These are phyloP conservation scores for Zoroaster sp. DNA, from an alignment of 53 echinoderm and acorn worm genomes.

Conservation along the genomic window DNA sequence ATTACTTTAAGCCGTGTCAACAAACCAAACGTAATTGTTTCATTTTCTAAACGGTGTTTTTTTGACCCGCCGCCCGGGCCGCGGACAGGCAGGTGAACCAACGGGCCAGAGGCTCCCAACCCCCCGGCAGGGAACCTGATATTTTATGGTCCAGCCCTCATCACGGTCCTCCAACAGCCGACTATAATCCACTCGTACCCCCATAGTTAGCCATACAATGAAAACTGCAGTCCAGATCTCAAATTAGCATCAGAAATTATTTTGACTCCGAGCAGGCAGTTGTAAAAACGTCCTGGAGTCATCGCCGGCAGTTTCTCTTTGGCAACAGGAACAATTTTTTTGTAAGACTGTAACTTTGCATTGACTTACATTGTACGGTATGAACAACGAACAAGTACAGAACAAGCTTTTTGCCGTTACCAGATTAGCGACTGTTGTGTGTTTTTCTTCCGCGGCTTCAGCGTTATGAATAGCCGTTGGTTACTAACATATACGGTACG, in stretches of 20 bases:
- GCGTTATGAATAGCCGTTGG: slow-evolving; percentile 21
- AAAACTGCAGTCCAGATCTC: slow-evolving; percentile 41
- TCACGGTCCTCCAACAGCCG: neutral
- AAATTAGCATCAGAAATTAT: slow-evolving; percentile 60
- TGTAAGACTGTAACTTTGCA: neutral
- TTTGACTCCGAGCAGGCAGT: slow-evolving; percentile 56
- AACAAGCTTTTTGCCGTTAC: neutral
- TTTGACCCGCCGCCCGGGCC: slow-evolving; percentile 54
- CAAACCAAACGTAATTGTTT: slow-evolving; percentile 57
- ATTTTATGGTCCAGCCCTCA: slow-evolving; percentile 55
- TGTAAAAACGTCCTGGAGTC: slow-evolving; percentile 44
- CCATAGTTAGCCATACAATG: slow-evolving; percentile 6
- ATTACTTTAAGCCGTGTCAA: slow-evolving; percentile 64
- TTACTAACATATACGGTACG: neutral
- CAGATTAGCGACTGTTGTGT: slow-evolving; percentile 5
- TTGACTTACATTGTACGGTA: neutral
- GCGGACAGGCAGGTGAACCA: slow-evolving; percentile 55
- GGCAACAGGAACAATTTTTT: neutral
- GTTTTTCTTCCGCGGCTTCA: neutral
- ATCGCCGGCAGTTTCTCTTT: neutral
- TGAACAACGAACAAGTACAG: neutral
- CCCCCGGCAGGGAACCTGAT: slow-evolving; percentile 40
- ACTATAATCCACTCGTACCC: slow-evolving; percentile 19
- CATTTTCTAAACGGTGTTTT: slow-evolving; percentile 64
- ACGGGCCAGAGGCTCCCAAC: slow-evolving; percentile 24